These are phyloP conservation scores for Heliconius hortense DNA, from an alignment of 2,888 invertebrate species.

Conservation along the genomic window DNA sequence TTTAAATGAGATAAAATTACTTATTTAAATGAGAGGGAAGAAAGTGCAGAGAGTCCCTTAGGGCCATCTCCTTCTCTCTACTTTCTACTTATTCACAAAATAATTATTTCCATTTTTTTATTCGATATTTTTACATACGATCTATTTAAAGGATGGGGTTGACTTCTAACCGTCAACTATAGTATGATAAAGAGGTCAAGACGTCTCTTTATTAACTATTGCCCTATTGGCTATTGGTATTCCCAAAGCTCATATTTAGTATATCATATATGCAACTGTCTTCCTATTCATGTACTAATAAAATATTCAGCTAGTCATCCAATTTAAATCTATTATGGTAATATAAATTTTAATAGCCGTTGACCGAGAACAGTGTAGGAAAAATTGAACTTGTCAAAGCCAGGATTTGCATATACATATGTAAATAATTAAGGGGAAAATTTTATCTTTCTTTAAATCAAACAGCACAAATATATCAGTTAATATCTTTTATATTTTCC, in stretches of 20 bases:
- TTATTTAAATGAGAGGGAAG: too few species aligned
- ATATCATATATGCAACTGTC: background rate
- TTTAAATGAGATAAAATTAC: too few species aligned
- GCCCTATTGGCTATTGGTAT: constrained; percentile 1
- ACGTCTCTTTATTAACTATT: background rate
- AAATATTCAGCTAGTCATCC: background rate
- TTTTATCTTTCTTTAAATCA: background rate
- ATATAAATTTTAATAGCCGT: background rate
- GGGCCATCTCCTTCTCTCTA: background rate
- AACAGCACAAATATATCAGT: background rate
- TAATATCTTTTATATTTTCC: background rate
- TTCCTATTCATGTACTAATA: background rate
- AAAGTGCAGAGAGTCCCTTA: too few species aligned
- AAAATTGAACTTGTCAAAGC: background rate
- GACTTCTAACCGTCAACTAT: background rate
- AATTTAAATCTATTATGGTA: background rate
- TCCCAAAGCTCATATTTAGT: background rate
- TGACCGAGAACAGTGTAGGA: background rate
- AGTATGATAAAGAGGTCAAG: background rate
- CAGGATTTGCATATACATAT: background rate
- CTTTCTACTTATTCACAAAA: background rate
- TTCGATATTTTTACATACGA: background rate
- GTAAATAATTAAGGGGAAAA: background rate
- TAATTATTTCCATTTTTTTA: too few species aligned
- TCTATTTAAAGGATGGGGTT: background rate